phyloP scores from a whole-genome alignment of 1,140 invertebrate genomes.

The Heliconius eleuchia region DNA sequence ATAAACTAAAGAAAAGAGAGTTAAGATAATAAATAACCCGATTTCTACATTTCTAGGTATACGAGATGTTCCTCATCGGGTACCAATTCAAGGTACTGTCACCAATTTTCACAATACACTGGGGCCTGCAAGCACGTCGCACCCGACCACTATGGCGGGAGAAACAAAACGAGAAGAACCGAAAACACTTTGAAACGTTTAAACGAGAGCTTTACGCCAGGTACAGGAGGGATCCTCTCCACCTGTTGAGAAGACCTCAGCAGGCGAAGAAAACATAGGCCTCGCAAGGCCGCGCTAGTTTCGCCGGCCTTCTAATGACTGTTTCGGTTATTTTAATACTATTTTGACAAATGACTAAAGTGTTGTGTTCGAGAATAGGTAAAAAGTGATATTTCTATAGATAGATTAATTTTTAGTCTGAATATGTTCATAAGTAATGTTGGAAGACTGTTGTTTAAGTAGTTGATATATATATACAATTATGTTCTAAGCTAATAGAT shows the following conservation, averaged over 20 bases:
- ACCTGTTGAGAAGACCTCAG: slow-evolving; percentile 80
- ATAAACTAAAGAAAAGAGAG: too few species aligned
- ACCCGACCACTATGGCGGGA: slow-evolving; percentile 91
- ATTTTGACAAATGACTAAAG: slow-evolving; percentile 27
- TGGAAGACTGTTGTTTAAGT: slow-evolving; percentile 8
- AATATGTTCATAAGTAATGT: neutral
- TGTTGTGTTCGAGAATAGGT: neutral
- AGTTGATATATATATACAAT: neutral
- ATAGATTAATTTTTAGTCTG: neutral
- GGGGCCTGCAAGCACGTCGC: slow-evolving; percentile 91
- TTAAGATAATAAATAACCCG: neutral
- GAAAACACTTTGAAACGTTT: slow-evolving; percentile 91
- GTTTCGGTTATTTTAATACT: slow-evolving; percentile 30
- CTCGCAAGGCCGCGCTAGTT: slow-evolving; percentile 64
- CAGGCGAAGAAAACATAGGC: slow-evolving; percentile 71
- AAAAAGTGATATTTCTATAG: slow-evolving; percentile 5
- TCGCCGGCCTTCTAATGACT: slow-evolving; percentile 60
- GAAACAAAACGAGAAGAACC: slow-evolving; percentile 91
- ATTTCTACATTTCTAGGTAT: slow-evolving; percentile 84
- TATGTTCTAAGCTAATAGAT: neutral
- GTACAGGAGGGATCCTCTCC: slow-evolving; percentile 86
- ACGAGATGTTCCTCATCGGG: slow-evolving; percentile 95
- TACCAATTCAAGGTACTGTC: slow-evolving; percentile 94
- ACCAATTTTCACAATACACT: slow-evolving; percentile 94
- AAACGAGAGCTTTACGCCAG: slow-evolving; percentile 91